Evolutionary conservation across 2,797 vertebrate species (phyloP).

Genomic region (Apogon talboti): DNA sequence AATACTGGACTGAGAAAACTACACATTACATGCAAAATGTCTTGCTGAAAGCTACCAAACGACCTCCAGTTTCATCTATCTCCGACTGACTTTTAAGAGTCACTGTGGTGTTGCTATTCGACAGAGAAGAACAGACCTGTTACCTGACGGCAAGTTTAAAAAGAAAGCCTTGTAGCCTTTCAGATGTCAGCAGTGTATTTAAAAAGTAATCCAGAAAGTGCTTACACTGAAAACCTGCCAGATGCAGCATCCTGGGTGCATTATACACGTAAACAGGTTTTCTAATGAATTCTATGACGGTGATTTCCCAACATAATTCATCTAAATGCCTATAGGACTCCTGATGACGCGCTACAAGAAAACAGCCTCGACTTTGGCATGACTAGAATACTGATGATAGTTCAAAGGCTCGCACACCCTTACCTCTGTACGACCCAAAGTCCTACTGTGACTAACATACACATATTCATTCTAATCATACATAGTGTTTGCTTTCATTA

Average conservation of each 20-base stretch:
- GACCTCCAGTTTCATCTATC: constrained; percentile 11
- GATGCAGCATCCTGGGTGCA: background rate
- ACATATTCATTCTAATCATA: constrained; percentile 25
- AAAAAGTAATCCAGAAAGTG: background rate
- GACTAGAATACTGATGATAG: constrained; percentile 43
- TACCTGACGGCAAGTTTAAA: background rate
- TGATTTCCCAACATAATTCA: constrained; percentile 11
- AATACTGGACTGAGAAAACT: constrained; percentile 9
- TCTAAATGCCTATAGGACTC: constrained; percentile 15
- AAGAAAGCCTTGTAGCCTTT: background rate
- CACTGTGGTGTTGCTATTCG: background rate
- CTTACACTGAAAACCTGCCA: background rate
- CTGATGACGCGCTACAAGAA: constrained; percentile 10
- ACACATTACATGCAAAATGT: background rate
- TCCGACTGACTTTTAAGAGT: background rate
- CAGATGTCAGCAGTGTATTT: background rate
- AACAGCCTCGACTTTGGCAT: constrained; percentile 7
- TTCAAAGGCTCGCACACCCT: constrained; percentile 28
- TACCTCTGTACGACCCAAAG: constrained; percentile 12
- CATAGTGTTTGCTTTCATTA: constrained; percentile 13
- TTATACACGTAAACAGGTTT: constrained; percentile 20
- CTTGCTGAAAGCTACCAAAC: background rate
- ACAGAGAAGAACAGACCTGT: constrained; percentile 1
- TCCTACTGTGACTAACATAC: constrained; percentile 36
- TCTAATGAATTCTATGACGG: constrained; percentile 16